Evolutionary conservation across 2,888 invertebrate genomes (phyloP), one percentile per base, ranked within the genome.

Genomic region (Penaeus monodon): DNA sequence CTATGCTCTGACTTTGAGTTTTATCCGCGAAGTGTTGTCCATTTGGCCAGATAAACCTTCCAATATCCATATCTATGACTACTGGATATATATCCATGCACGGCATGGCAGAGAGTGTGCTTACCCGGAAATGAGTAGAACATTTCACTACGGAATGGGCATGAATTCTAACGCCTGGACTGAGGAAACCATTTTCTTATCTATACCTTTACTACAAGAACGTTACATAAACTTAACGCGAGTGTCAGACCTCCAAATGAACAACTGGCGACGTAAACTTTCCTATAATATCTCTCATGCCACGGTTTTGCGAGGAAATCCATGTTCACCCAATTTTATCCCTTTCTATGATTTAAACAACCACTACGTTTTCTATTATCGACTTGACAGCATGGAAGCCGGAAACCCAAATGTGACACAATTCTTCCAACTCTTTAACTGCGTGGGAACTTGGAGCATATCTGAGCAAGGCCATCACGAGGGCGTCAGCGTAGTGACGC

Each of bases 401-500:
- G 29, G 33, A 0, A 14, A 6, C 12, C 76, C 80, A 6, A 64
- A 77, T n/a, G 57, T 85, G 14, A 73, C 74, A 6, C 81, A 88
- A 44, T 83, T 74, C 44, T 70, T 83, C 24, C 44, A 17, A 4
- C 73, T 88, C 27, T 85, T 81, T 57, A 70, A 79, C 22, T 89
- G 89, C 24, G 68, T 88, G 33, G 84, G 85, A 14, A 79, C 79
- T 33, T 89, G 88, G 88, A 76, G 82, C 76, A 66, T 85, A 66
- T 84, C 85, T 10, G 82, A 76, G 24, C 79, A 80, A 49, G 85
- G 88, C 0, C 84, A 80, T n/a, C 85, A 85, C 66, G 80, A 81
- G 44, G 86, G 80, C 6, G 85, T 89, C 27, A 81, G 76, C 12
- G 68, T 76, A 24, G 17, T 89, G 22, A 76, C 64, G 27, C 70